Percentiles rank a stretch among this genome's conserved stretches.
Conservation (phyloP, 2,888 invertebrate genomes). For the Tetranychus truncatus region DNA sequence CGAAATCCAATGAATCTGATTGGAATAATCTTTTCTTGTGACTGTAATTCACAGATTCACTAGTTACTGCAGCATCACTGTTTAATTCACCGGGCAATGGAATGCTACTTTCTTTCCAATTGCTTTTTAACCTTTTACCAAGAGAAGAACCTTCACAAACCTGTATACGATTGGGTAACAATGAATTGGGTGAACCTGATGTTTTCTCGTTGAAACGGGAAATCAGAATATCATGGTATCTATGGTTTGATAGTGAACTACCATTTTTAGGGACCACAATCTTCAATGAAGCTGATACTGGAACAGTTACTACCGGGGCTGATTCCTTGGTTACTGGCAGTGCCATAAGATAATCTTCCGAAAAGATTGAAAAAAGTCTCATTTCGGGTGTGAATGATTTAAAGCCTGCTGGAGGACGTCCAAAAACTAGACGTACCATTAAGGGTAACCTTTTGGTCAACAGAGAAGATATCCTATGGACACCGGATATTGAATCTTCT, state of each 20-base stretch:
- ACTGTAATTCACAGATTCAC: neutral
- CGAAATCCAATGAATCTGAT: neutral
- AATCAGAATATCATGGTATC: conserved; percentile 24
- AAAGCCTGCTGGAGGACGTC: conserved; percentile 52
- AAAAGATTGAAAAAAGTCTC: conserved; percentile 55
- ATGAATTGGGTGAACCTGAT: conserved; percentile 14
- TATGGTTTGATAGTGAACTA: conserved; percentile 24
- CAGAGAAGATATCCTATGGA: conserved; percentile 72
- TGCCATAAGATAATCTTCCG: conserved; percentile 51
- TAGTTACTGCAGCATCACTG: neutral
- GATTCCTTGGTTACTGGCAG: conserved; percentile 61
- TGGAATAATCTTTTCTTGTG: neutral
- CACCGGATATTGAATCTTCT: conserved; percentile 82
- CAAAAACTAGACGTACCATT: conserved; percentile 75
- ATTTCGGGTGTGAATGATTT: conserved; percentile 55
- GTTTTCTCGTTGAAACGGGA: conserved; percentile 22
- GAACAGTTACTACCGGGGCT: conserved; percentile 52
- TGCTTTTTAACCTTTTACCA: conserved; percentile 24
- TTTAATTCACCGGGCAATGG: neutral
- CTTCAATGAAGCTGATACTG: conserved; percentile 65
- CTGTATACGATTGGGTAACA: conserved; percentile 26
- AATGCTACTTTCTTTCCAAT: conserved; percentile 3
- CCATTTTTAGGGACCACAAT: conserved; percentile 55
- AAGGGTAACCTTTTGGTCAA: conserved; percentile 73
- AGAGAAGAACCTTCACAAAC: conserved; percentile 26